Conservation (phyloP, 2,888 invertebrate genomes). For the Melanargia galathea region DNA sequence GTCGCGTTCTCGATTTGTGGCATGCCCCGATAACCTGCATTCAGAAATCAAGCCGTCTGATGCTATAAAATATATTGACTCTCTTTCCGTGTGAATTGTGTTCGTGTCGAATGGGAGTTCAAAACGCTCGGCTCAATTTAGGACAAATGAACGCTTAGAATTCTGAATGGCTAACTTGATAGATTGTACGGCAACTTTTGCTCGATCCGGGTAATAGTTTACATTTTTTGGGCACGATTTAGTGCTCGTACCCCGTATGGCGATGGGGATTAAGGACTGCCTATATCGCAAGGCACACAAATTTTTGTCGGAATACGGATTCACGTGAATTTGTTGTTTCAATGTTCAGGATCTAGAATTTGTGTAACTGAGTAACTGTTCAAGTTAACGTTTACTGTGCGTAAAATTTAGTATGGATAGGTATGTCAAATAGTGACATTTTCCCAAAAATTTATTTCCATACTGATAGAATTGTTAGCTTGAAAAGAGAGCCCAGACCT, state of each 20-base stretch:
- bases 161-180: slow-evolving; percentile 49
- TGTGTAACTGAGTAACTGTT: no score
- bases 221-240: slow-evolving; percentile 30
- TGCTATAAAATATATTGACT: slow-evolving; percentile 76
- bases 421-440: no score
- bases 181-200: slow-evolving; percentile 35
- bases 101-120: slow-evolving; percentile 57
- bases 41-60: slow-evolving; percentile 78
- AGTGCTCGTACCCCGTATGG: slow-evolving; percentile 20
- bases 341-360: not conserved
- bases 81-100: slow-evolving; percentile 67
- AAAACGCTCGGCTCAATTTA: slow-evolving; percentile 53
- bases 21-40: slow-evolving; percentile 81
- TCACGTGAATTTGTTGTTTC: not conserved
- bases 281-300: slow-evolving; percentile 10
- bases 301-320: slow-evolving; percentile 7
- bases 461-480: no score
- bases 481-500: no score
- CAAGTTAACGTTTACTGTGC: no score
- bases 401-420: no score
- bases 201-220: slow-evolving; percentile 35
- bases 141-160: slow-evolving; percentile 57
- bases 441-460: no score
- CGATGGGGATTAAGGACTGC: slow-evolving; percentile 21
- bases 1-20: slow-evolving; percentile 77